phyloP scores from a whole-genome alignment of 2,888 invertebrate genomes.

The Serrognathus titanus region DNA sequence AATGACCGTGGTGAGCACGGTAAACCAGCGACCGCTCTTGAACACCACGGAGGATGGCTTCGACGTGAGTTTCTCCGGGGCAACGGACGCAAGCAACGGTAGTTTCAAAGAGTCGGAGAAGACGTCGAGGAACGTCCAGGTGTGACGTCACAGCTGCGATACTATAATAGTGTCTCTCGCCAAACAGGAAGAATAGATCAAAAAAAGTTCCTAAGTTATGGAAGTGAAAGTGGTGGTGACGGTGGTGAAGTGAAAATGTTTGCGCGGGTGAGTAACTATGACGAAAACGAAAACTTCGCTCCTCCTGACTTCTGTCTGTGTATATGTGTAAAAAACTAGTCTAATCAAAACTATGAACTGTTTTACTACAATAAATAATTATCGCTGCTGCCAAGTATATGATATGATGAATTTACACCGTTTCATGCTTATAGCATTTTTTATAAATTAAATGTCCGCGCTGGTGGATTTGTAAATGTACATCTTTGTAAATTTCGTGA shows the following conservation, averaged over 20 bases:
- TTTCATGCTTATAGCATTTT: constrained; percentile 15
- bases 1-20: constrained; percentile 52
- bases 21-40: constrained; percentile 42
- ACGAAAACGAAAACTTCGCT: neutral
- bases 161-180: constrained; percentile 55
- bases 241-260: constrained; percentile 15
- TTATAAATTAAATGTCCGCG: constrained; percentile 15
- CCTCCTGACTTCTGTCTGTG: constrained; percentile 19
- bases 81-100: constrained; percentile 29
- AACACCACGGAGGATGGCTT: constrained; percentile 24
- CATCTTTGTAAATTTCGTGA: constrained; percentile 27
- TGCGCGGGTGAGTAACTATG: constrained; percentile 24
- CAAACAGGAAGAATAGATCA: constrained; percentile 46
- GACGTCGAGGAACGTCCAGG: constrained; percentile 52
- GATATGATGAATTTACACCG: constrained; percentile 7
- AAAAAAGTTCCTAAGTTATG: constrained; percentile 47
- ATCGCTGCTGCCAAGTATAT: constrained; percentile 34
- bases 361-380: constrained; percentile 28
- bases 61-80: constrained; percentile 42
- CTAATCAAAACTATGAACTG: constrained; percentile 30
- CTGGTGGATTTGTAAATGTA: constrained; percentile 24
- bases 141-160: constrained; percentile 64
- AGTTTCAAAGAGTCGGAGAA: constrained; percentile 39
- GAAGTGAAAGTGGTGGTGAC: constrained; percentile 23
- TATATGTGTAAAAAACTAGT: constrained; percentile 41